Conservation (phyloP, 2,797 vertebrate species). For the Danio jaintianensis region DNA sequence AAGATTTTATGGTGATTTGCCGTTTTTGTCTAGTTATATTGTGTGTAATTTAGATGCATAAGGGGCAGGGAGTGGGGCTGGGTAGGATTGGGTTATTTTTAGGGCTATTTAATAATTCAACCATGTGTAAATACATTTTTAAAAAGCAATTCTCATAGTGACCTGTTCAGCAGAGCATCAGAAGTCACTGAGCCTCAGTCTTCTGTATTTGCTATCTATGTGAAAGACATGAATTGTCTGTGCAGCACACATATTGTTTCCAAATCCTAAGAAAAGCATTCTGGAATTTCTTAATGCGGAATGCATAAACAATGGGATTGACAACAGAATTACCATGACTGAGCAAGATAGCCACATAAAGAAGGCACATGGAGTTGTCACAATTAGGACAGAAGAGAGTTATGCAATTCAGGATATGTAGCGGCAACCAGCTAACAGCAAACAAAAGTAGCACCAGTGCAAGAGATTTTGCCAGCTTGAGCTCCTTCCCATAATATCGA, state of each 20-base stretch:
- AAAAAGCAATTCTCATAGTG: not conserved
- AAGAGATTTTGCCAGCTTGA: conserved; percentile 95
- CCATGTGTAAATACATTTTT: not conserved
- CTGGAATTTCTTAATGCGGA: conserved; percentile 95
- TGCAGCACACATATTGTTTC: conserved; percentile 93
- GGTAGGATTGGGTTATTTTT: no score
- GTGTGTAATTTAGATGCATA: no score
- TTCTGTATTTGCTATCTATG: conserved; percentile 70
- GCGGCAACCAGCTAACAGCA: conserved; percentile 93
- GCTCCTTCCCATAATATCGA: conserved; percentile 95
- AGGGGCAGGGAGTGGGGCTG: no score
- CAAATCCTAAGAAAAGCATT: conserved; percentile 93
- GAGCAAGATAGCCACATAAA: conserved; percentile 92
- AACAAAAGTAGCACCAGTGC: conserved; percentile 95
- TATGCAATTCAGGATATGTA: conserved; percentile 94
- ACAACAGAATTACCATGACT: conserved; percentile 96
- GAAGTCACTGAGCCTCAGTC: conserved; percentile 43
- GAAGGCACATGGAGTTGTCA: conserved; percentile 80
- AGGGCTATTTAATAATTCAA: no score
- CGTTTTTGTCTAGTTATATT: no score
- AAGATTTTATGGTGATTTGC: no score
- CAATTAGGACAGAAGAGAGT: conserved; percentile 89
- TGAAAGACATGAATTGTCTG: conserved; percentile 70
- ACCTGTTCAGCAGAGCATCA: conserved; percentile 13
- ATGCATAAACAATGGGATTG: conserved; percentile 96